Conservation (phyloP, 2,888 invertebrate species). For the Erpobdella octoculata region DNA sequence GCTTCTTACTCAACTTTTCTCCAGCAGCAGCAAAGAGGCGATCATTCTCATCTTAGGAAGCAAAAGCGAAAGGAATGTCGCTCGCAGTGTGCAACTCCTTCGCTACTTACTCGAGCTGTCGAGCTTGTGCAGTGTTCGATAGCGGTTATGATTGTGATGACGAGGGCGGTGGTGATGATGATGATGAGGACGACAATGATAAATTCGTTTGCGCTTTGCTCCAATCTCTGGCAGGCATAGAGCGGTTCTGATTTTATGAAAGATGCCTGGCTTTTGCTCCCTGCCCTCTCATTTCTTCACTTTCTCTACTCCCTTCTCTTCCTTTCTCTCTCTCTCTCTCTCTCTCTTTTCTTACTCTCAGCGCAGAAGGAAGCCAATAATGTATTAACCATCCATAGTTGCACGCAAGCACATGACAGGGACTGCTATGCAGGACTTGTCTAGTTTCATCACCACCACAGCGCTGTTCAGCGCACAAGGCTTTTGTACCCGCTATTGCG, state of each 20-base stretch:
- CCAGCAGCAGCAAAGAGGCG: no score
- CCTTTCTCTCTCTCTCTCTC: constrained; percentile 4
- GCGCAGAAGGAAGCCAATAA: constrained; percentile 10
- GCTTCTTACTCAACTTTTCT: no score
- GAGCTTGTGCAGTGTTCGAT: no score
- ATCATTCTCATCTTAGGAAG: no score
- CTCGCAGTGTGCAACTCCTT: no score
- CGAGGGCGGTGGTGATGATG: neutral
- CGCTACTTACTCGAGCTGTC: no score
- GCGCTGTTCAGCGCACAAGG: neutral
- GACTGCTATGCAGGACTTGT: constrained; percentile 2
- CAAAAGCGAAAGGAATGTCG: no score
- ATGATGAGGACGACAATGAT: constrained; percentile 13
- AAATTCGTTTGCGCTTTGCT: neutral
- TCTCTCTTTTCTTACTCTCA: constrained; percentile 14
- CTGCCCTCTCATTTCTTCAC: constrained; percentile 14
- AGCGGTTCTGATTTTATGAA: neutral
- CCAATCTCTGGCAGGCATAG: neutral
- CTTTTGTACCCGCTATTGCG: constrained; percentile 7
- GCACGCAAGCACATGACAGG: neutral
- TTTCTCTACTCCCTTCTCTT: no score
- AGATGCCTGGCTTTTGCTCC: constrained; percentile 4
- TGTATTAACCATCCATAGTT: neutral
- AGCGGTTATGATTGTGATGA: neutral
- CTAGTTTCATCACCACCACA: constrained; percentile 6